phyloP scores from a whole-genome alignment of 53 echinoderm and acorn worm genomes.

The Zoroaster sp. region DNA sequence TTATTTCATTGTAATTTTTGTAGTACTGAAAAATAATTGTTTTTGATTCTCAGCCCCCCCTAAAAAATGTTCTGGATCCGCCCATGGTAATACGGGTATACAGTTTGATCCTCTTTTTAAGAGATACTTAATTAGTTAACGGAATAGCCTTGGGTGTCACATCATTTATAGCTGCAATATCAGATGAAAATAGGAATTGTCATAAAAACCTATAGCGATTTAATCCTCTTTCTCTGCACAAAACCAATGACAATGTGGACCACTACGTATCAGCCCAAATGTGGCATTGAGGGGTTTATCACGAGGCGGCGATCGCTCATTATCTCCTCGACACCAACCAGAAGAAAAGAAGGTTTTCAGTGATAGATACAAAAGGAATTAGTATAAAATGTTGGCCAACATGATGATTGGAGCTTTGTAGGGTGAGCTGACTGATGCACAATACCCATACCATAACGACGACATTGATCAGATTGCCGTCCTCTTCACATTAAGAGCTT shows the following conservation, averaged over 20 bases:
- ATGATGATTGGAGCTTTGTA: not conserved
- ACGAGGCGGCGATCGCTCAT: constrained; percentile 6
- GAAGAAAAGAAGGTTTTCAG: not conserved
- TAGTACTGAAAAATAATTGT: no score
- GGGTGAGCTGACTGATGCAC: not conserved
- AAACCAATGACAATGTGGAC: constrained; percentile 5
- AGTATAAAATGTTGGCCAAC: constrained; percentile 44
- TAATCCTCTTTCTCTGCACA: not conserved
- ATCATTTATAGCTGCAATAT: not conserved
- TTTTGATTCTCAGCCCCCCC: no score
- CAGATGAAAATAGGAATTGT: not conserved
- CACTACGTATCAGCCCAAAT: not conserved
- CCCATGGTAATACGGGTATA: not conserved
- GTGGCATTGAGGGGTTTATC: constrained; percentile 18
- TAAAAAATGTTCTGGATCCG: no score
- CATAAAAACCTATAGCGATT: not conserved
- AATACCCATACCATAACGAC: constrained; percentile 1
- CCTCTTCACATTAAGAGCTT: not conserved
- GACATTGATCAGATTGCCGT: not conserved
- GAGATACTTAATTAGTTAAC: constrained; percentile 3
- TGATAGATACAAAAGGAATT: not conserved
- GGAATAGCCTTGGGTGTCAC: constrained; percentile 2
- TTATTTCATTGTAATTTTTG: no score
- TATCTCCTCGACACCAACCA: not conserved
- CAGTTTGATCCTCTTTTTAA: not conserved